Evolutionary conservation across 2,797 vertebrate genomes (phyloP), one percentile per base, ranked within the genome.

Genomic region (Spea hammondii): DNA sequence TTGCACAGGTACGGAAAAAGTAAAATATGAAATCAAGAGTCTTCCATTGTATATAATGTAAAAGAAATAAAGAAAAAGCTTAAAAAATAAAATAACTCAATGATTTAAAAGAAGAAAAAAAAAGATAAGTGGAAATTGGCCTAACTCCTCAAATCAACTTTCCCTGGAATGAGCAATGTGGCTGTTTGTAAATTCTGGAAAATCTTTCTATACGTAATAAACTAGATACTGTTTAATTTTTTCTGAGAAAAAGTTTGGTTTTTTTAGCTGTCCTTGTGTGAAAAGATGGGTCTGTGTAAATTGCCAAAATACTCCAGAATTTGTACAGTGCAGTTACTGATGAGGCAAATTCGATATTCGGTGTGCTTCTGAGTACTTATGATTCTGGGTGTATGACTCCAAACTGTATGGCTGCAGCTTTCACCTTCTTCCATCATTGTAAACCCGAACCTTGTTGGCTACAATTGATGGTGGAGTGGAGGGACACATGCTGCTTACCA

Each of bases 151-250:
- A 85, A 87, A 90, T 89, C 85, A 79, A 88, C 87, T 85, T 72
- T 90, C 84, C 86, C 88, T 87, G 89, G 89, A 90, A 91, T 91
- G 90, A 90, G 91, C 88, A 90, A 87, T 88, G 88, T 93, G 88
- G 90, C 88, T 91, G 90, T 93, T 93, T 94, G 91, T 92, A 94
- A 92, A 92, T 93, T 93, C 92, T 93, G 91, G 88, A 91, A 91
- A 91, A 90, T 92, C 91, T 92, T 93, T 92, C 90, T 93, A 88
- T 92, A 91, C 90, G 89, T 94, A 95, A 95, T 95, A 94, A 95
- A 95, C 91, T 94, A 94, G 93, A 93, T 90, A 89, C 89, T 91
- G 89, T 91, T 92, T 92, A 90, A 90, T 91, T 91, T 79, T 80
- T 89, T 84, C 84, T 83, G 74, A 32, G 45, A 84, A 83, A 83